Base-by-base conservation (phyloP, 2,888 invertebrate species). In the Adineta ricciae region DNA sequence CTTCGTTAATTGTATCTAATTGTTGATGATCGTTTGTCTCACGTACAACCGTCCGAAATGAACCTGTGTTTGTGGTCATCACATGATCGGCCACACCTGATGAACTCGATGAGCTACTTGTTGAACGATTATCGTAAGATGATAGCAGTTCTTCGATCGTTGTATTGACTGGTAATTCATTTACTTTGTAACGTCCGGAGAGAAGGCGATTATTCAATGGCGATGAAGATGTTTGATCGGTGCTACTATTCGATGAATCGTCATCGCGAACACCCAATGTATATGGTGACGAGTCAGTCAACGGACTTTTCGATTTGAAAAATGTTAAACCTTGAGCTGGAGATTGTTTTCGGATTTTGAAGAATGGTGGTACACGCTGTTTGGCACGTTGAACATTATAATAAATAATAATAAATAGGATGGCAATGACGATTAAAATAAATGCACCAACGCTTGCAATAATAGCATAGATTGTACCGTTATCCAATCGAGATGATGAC, bases 401-500 rank as follows among this genome's bases (percentile, higher is more conserved):
- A 78, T 78, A 78, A n/a, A 78, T 78, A 78, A 78, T 78, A 19
- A 78, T 32, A 41, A 78, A 41, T 41, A 78, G 9, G n/a, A 41
- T 41, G 14, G 78, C 78, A 41, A 78, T 38, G 2, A 78, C 24
- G n/a, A 78, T 78, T 16, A 78, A 19, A 9, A 78, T 78, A n/a
- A 78, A 78, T 78, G 24, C 78, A n/a, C 24, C 41, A 41, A 78
- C 78, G n/a, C 41, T 9, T 38, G n/a, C 78, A 9, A 78, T 78
- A 38, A 78, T 78, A 41, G 78, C 78, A 78, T 78, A 78, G 14
- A 78, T n/a, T 78, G 78, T 78, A n/a, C 78, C 32, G n/a, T 78
- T 24, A 78, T 78, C 78, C 8, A n/a, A 24, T 41, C 14, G 11
- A n/a, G 78, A 41, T 78, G 78, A n/a, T 41, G 24, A 11, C 4